Evolutionary conservation across 2,888 invertebrate species (phyloP), one percentile per base, ranked within the genome.

Genomic region (Campoplex capitator): DNA sequence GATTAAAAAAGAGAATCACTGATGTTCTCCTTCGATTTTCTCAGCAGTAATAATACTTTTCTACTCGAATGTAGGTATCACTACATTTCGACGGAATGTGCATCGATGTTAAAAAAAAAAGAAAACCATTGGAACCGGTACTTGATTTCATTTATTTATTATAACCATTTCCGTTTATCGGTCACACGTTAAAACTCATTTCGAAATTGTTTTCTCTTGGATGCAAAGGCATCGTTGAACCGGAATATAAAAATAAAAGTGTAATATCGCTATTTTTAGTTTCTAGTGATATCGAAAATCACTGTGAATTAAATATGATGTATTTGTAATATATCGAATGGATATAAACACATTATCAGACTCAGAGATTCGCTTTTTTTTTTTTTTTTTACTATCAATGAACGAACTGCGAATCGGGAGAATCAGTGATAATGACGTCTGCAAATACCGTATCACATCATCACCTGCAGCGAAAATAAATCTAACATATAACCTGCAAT

Each of bases 401-500:
- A 38, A 42, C 9, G n/a, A 18, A 51, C 16, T 51, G 1, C 18
- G 51, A 51, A 18, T 51, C 18, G 18, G 6, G 32, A 28, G 32
- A 62, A 16, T 62, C 62, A 62, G 62, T 32, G 28, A 71, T 71
- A 71, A 71, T 71, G 28, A 28, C 28, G 23, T 23, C 16, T 48
- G 71, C 28, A 28, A 28, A 45, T 32, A 13, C 62, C 62, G 16
- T 13, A 62, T 68, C n/a, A 13, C 23, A 74, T 58, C 56, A 56
- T 74, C 74, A 56, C 56, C 58, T 38, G 38, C 58, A 38, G 28
- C 23, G 35, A 38, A 74, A 74, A 74, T 58, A 54, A 51, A 35
- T 38, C 73, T 35, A 28, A 54, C 32, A 73, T 48, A 71, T 45
- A 71, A 48, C 23, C 71, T 38, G n/a, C 71, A 48, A 71, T 71